These are phyloP conservation scores for Stenchaetothrips biformis DNA, from an alignment of 2,888 invertebrate genomes.

Conservation along the genomic window DNA sequence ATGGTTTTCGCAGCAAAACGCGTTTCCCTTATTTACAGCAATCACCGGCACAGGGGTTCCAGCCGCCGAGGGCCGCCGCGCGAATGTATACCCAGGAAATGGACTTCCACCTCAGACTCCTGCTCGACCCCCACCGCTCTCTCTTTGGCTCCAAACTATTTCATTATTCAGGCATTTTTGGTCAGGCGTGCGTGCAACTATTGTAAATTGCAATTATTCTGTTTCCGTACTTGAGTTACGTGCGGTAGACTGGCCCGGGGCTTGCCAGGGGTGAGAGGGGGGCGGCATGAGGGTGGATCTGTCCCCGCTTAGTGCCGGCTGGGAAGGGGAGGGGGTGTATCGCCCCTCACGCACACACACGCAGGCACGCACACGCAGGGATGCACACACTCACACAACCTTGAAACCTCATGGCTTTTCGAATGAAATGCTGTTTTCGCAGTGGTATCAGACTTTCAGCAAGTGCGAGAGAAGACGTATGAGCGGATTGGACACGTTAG, in stretches of 20 bases:
- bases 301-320: not conserved
- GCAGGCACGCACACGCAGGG: too few relatives aligned
- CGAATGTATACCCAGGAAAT: conserved; percentile 15
- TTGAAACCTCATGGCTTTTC: too few relatives aligned
- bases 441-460: too few relatives aligned
- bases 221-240: conserved; percentile 14
- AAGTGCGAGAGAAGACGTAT: too few relatives aligned
- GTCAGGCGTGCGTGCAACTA: conserved; percentile 24
- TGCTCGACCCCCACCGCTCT: not conserved
- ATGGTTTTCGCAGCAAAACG: conserved; percentile 4
- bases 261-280: not conserved
- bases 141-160: not conserved
- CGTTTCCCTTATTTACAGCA: conserved; percentile 23
- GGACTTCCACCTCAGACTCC: not conserved
- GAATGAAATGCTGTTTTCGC: too few relatives aligned
- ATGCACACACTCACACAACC: too few relatives aligned
- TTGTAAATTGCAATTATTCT: conserved; percentile 16
- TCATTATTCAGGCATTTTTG: conserved; percentile 22
- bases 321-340: not conserved
- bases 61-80: not conserved
- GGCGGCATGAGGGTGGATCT: not conserved
- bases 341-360: not conserved
- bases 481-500: too few relatives aligned
- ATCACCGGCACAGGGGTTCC: not conserved
- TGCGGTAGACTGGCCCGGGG: not conserved